Conservation (phyloP, 1,140 invertebrate genomes). For the Euglossa dilemma region DNA sequence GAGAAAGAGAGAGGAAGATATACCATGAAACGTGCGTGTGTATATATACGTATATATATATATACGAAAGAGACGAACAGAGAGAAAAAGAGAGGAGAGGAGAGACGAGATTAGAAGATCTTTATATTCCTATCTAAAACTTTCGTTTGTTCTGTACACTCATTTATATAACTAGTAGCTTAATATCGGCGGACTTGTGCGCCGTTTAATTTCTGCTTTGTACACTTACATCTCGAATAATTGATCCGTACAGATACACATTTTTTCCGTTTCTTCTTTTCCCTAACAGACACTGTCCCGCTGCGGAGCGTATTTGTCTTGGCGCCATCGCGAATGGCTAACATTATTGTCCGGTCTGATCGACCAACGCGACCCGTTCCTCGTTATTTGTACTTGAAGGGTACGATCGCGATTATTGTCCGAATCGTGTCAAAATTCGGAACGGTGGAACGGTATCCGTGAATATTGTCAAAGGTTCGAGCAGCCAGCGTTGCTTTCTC, state of each 20-base stretch:
- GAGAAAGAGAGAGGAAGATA: conserved; percentile 18
- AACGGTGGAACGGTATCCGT: background rate
- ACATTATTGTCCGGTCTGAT: background rate
- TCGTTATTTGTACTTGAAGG: conserved; percentile 28
- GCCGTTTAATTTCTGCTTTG: conserved; percentile 30
- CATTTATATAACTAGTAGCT: conserved; percentile 3
- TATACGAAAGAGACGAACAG: background rate
- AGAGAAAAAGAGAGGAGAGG: conserved; percentile 11
- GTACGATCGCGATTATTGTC: conserved; percentile 36
- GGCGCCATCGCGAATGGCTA: background rate
- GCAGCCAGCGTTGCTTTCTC: background rate
- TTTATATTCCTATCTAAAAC: conserved; percentile 33
- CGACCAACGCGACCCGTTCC: background rate
- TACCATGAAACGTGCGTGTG: background rate
- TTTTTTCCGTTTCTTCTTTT: background rate
- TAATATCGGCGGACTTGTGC: conserved; percentile 1
- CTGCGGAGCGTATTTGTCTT: background rate
- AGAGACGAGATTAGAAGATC: conserved; percentile 9
- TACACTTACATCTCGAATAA: conserved; percentile 59
- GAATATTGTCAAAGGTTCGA: conserved; percentile 7
- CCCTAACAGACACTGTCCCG: background rate
- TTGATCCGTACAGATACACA: conserved; percentile 45
- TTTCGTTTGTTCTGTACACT: conserved; percentile 23
- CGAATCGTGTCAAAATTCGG: conserved; percentile 3
- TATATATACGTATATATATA: too few species aligned